A percentile compares a stretch with the other conserved stretches of the same genome.
Conservation (phyloP, 1,140 invertebrate genomes). For the Probaryconus sp. region DNA sequence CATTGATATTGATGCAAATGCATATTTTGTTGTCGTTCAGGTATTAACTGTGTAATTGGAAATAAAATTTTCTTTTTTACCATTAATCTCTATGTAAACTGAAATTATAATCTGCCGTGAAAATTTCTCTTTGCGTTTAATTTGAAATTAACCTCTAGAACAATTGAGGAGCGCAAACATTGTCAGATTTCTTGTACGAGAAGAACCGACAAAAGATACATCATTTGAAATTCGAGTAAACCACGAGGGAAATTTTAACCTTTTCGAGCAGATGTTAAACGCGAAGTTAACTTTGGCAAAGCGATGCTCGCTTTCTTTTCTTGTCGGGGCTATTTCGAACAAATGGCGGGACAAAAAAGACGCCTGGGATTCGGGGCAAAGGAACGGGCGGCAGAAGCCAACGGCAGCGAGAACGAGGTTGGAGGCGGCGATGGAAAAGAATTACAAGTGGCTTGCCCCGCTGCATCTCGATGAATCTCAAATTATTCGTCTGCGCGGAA, state of each 20-base stretch:
- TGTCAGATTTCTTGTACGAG: conserved; percentile 63
- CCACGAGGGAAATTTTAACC: conserved; percentile 75
- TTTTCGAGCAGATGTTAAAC: conserved; percentile 72
- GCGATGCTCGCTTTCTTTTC: conserved; percentile 54
- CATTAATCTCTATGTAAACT: too few relatives aligned
- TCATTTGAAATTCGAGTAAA: conserved; percentile 69
- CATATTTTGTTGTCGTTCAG: too few relatives aligned
- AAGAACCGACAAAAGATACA: conserved; percentile 63
- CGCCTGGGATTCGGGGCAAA: conserved; percentile 46
- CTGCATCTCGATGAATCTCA: conserved; percentile 76
- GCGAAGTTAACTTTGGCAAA: conserved; percentile 72
- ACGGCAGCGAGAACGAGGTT: conserved; percentile 45
- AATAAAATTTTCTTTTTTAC: too few relatives aligned
- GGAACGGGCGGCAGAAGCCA: conserved; percentile 32
- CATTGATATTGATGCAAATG: too few relatives aligned
- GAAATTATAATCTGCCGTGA: too few relatives aligned
- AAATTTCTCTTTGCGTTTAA: conserved; percentile 10
- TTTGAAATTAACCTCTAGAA: conserved; percentile 27
- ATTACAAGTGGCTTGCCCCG: conserved; percentile 75
- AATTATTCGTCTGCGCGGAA: conserved; percentile 72
- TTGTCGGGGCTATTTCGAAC: conserved; percentile 66
- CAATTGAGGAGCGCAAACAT: conserved; percentile 54
- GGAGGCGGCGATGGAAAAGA: conserved; percentile 71
- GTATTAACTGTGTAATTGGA: too few relatives aligned
- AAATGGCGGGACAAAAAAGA: conserved; percentile 70